Base-by-base conservation (phyloP, 1,140 invertebrate species). In the Dinothrombium tinctorium region DNA sequence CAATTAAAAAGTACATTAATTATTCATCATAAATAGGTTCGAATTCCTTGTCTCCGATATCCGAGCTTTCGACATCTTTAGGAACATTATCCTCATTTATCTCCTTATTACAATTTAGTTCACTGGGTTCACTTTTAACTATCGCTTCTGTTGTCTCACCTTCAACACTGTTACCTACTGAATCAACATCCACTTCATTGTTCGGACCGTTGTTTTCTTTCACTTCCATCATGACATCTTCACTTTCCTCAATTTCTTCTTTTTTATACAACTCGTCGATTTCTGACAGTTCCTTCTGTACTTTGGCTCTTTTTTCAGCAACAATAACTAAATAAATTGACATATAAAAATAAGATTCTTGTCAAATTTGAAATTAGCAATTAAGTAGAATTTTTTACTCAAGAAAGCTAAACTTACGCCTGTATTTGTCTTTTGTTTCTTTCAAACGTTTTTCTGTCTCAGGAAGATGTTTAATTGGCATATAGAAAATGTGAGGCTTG, bases 401-500 rank as follows among this genome's bases (percentile, higher is more conserved):
- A 32, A 1, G 7, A 14, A 33, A 23, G n/a, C 23, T 20, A 14
- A 28, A 21, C 59, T 51, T 59, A 74, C 72, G 65, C 51, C 65
- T 57, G 39, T 73, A 62, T 50, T 63, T 56, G 46, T 68, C 64
- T 36, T 66, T 58, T 22, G 68, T 68, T 43, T 66, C 61, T 45
- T 61, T 59, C 19, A 72, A 52, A 33, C 68, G 59, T 43, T 59
- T 58, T 46, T 67, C 63, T 28, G 67, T 65, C 31, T 65, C 63
- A 15, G 65, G 54, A 48, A 62, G 68, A 49, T 68, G 69, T 49
- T 68, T 67, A 54, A 76, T 78, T 7, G 87, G 86, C 50, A 79
- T 53, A 63, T 76, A 95, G 61, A 80, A 89, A 41, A 95, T 68
- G 33, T 71, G 65, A 21, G 86, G 87, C 53, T 79, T 77, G 2